A percentile compares a stretch with the other conserved stretches of the same genome.
These are phyloP conservation scores for Rhogogaster chlorosoma DNA, from an alignment of 2,888 invertebrate species.

Conservation along the genomic window DNA sequence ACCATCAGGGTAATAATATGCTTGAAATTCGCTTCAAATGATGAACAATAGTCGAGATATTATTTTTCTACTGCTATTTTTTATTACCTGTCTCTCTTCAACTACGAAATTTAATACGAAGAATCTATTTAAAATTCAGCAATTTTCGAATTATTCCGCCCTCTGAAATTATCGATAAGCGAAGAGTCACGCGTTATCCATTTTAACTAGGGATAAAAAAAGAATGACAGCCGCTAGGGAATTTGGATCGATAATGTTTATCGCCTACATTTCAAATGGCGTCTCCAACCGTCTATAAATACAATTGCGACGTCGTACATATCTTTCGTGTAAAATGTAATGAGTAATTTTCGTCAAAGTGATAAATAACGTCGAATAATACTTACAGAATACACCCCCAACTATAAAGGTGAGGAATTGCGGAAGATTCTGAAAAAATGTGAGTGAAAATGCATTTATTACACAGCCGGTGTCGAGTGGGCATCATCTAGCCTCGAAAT, in stretches of 20 bases:
- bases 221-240: conserved; percentile 15
- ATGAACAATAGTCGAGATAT: not conserved
- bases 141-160: not conserved
- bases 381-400: too few species aligned
- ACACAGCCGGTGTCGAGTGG: conserved; percentile 5
- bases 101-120: too few species aligned
- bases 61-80: not conserved
- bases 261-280: conserved; percentile 23
- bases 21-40: not conserved
- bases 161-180: not conserved
- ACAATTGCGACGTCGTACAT: not conserved
- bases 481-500: not conserved
- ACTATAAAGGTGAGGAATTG: conserved; percentile 28
- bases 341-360: not conserved
- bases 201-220: not conserved
- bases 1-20: not conserved
- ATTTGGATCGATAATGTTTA: conserved; percentile 12
- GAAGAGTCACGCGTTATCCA: not conserved
- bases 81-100: not conserved
- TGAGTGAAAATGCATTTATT: conserved; percentile 50
- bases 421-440: conserved; percentile 51
- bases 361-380: not conserved
- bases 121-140: not conserved
- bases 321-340: conserved; percentile 19
- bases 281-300: conserved; percentile 22